Base-by-base conservation (phyloP, 2,888 invertebrate species). In the Rapana venosa region DNA sequence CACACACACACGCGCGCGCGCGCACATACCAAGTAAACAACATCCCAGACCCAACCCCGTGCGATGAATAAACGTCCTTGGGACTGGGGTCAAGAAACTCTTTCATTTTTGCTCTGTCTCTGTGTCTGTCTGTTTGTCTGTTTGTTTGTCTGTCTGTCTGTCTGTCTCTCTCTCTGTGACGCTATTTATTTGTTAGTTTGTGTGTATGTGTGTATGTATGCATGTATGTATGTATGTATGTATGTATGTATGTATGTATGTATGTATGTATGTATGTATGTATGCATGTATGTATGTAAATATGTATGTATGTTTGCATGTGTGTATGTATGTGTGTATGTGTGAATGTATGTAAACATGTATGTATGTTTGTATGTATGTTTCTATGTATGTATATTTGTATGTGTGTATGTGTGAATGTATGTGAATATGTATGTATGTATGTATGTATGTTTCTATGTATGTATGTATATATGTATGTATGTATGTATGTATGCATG, bases 191-290 rank as follows among this genome's bases (percentile, higher is more conserved):
- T n/a, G n/a, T n/a, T n/a, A n/a, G n/a, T n/a, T n/a, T n/a, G n/a
- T n/a, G n/a, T 66, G 66, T 13, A 66, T 66, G 66, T 66, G 13
- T 13, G 66, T 66, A 66, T 13, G 66, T 66, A 66, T 13, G 66
- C 13, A 66, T 13, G 66, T 66, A 66, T 13, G 66, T 66, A 66
- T 66, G 66, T 66, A 66, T 66, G 66, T 66, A 66, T 66, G 66
- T 66, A 66, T 66, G 66, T 66, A 66, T 66, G 66, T 66, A 66
- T 66, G 66, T 66, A 66, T 66, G 66, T 66, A 66, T 66, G 66
- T 66, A 66, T 66, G 66, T 66, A 66, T 66, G 66, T 66, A 66
- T 66, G 66, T 66, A 66, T 66, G 66, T 66, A 66, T 66, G 66
- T 66, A 66, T 66, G 26, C 13, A 66, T 66, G 26, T 26, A 66